These are phyloP conservation scores for Nomada fucata DNA, from an alignment of 2,888 invertebrate genomes.

Conservation along the genomic window DNA sequence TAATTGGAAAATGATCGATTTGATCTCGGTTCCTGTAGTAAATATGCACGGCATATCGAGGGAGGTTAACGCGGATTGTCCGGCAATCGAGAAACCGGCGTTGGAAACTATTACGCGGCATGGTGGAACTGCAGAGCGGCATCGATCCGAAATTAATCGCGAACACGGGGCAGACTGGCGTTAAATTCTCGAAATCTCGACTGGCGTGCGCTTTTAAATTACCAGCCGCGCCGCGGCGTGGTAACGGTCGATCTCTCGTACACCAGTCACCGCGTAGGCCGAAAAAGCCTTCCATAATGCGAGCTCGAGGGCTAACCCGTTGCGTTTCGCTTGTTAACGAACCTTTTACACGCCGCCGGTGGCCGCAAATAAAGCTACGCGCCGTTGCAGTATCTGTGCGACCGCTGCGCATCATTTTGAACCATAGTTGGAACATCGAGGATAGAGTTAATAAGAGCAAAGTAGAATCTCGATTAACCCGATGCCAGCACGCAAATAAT, in stretches of 20 bases:
- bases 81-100: conserved; percentile 2
- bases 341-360: conserved; percentile 12
- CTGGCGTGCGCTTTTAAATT: conserved; percentile 60
- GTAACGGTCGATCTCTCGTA: conserved; percentile 11
- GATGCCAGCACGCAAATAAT: no score
- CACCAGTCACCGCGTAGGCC: neutral
- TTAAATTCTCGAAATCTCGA: conserved; percentile 56
- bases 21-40: no score
- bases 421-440: no score
- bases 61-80: neutral
- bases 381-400: neutral
- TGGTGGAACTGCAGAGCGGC: conserved; percentile 7
- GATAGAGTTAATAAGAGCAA: no score
- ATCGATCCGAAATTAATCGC: conserved; percentile 51
- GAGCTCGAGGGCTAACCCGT: neutral
- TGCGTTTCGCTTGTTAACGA: conserved; percentile 19
- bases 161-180: conserved; percentile 11
- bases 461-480: no score
- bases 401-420: neutral
- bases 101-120: conserved; percentile 10
- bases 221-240: conserved; percentile 10
- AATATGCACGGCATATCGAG: no score
- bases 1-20: no score
- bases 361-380: neutral
- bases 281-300: conserved; percentile 28